phyloP scores from a whole-genome alignment of 1,140 invertebrate species.

The Hylaeus anthracinus region DNA sequence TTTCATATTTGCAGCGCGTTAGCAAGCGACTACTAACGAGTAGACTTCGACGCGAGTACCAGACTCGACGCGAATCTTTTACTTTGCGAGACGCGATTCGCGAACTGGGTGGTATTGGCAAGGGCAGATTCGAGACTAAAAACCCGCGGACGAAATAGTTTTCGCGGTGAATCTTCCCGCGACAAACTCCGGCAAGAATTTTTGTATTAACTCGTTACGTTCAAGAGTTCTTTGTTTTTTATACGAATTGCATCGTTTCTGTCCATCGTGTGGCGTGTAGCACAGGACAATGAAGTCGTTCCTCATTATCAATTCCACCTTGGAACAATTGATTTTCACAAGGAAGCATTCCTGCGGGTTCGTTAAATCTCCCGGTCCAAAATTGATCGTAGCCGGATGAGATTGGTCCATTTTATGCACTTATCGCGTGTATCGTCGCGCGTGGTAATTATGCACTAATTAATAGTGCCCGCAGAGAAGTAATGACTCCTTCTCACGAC shows the following conservation, averaged over 20 bases:
- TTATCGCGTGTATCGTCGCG: slow-evolving; percentile 13
- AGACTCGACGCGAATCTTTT: slow-evolving; percentile 27
- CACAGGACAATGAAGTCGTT: slow-evolving; percentile 26
- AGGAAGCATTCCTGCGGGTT: slow-evolving; percentile 34
- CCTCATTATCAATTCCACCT: neutral
- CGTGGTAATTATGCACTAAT: slow-evolving; percentile 58
- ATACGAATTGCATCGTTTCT: no score
- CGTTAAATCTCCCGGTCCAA: slow-evolving; percentile 31
- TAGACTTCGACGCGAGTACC: slow-evolving; percentile 19
- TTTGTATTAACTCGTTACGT: no score
- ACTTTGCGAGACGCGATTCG: neutral
- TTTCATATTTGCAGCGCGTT: slow-evolving; percentile 53
- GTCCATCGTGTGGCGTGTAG: neutral
- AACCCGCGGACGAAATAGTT: neutral
- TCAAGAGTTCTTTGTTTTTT: no score
- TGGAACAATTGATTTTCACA: slow-evolving; percentile 19
- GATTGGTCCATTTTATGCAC: slow-evolving; percentile 41
- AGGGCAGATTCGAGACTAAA: no score
- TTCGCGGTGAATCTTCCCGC: neutral
- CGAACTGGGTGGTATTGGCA: no score
- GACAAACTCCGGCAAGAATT: no score
- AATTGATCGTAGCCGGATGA: slow-evolving; percentile 18
- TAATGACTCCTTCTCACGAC: slow-evolving; percentile 50
- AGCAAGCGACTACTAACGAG: slow-evolving; percentile 52
- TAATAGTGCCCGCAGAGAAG: slow-evolving; percentile 41